phyloP scores from a whole-genome alignment of 2,113 vertebrate genomes.

The Callospermophilus lateralis region DNA sequence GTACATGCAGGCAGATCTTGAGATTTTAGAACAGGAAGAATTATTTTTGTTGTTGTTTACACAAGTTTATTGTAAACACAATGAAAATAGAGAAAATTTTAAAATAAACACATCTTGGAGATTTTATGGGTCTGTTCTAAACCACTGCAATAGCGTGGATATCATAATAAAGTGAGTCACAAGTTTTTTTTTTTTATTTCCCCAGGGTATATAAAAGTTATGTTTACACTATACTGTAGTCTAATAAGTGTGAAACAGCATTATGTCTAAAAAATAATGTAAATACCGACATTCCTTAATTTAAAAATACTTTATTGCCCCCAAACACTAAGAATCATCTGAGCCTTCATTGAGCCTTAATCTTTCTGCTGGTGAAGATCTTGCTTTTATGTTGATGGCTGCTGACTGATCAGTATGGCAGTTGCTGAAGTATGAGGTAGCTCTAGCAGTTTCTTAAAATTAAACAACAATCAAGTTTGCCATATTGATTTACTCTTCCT shows the following conservation, averaged over 20 bases:
- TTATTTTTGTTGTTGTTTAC: slow-evolving; percentile 35
- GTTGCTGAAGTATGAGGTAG: background rate
- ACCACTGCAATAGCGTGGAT: background rate
- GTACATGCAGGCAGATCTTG: background rate
- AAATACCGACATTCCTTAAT: accelerated
- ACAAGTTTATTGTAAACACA: background rate
- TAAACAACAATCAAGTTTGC: background rate
- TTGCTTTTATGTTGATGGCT: background rate
- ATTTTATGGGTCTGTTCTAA: background rate
- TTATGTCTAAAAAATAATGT: background rate
- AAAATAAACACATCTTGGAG: background rate
- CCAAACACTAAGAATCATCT: background rate
- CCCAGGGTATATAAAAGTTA: background rate
- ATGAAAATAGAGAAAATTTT: background rate
- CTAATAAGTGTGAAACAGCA: background rate
- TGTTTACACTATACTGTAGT: background rate
- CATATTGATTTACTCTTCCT: background rate
- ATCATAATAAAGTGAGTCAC: background rate
- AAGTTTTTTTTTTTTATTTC: background rate
- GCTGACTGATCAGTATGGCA: background rate
- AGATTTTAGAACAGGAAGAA: background rate
- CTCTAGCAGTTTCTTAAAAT: background rate
- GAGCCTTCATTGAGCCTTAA: background rate
- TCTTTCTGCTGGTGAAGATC: background rate
- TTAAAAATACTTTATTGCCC: background rate